phyloP scores from a whole-genome alignment of 1,140 invertebrate species.

The Oncopeltus fasciatus region DNA sequence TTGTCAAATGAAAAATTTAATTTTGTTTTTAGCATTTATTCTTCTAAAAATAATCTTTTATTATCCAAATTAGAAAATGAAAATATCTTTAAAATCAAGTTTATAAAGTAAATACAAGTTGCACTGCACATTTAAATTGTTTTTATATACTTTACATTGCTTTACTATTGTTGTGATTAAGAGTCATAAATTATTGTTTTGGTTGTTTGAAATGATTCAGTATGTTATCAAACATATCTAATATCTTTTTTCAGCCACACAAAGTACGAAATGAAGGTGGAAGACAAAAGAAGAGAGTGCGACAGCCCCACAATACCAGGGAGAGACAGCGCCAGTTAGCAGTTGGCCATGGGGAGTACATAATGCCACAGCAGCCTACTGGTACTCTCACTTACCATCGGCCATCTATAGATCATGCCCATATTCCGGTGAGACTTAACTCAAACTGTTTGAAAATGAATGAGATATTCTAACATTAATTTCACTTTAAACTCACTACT shows the following conservation, averaged over 20 bases:
- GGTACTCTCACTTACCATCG: constrained; percentile 31
- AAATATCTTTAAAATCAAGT: too few relatives aligned
- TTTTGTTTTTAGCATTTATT: too few relatives aligned
- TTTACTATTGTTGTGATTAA: neutral
- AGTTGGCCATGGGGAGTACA: constrained; percentile 70
- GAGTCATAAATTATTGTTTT: neutral
- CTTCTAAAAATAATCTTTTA: too few relatives aligned
- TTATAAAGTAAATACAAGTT: too few relatives aligned
- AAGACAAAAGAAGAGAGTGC: constrained; percentile 63
- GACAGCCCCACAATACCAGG: constrained; percentile 71
- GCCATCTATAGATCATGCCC: constrained; percentile 27
- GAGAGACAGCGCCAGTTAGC: constrained; percentile 70
- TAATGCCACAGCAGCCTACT: constrained; percentile 46
- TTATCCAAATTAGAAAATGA: too few relatives aligned
- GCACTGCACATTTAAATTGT: too few relatives aligned
- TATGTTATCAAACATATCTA: neutral
- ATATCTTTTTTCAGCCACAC: constrained; percentile 35
- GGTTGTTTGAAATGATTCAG: neutral
- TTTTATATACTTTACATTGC: neutral
- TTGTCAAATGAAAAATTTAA: too few relatives aligned
- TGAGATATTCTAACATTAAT: too few relatives aligned
- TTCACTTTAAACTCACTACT: too few relatives aligned
- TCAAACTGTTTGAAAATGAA: too few relatives aligned
- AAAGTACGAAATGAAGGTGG: constrained; percentile 32
- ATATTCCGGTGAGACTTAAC: constrained; percentile 26